Conservation (phyloP, 2,797 vertebrate species). For the Harpagifer antarcticus region DNA sequence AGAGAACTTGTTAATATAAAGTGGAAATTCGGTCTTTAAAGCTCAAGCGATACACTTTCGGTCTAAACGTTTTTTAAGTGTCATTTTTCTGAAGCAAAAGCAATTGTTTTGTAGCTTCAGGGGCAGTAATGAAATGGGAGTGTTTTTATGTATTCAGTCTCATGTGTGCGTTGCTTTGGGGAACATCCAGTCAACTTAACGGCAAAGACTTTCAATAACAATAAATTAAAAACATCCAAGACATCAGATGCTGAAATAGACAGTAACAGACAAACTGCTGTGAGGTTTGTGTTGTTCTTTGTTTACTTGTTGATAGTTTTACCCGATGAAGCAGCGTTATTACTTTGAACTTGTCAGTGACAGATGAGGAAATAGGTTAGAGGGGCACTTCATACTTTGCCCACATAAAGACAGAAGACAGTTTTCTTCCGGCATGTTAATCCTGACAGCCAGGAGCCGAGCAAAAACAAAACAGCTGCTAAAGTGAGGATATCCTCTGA, state of each 20-base stretch:
- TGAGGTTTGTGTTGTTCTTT: not conserved
- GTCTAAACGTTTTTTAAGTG: too few relatives aligned
- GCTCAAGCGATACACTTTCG: too few relatives aligned
- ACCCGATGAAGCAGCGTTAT: conserved; percentile 6
- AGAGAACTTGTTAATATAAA: too few relatives aligned
- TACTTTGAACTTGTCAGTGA: not conserved
- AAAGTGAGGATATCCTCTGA: conserved; percentile 1
- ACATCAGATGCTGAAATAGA: not conserved
- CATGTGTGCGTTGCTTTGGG: not conserved
- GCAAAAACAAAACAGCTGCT: conserved; percentile 14
- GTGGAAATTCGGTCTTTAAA: too few relatives aligned
- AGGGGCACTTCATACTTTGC: not conserved
- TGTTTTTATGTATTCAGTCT: too few relatives aligned
- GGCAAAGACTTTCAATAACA: not conserved
- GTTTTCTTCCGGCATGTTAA: conserved; percentile 24
- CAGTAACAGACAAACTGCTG: not conserved
- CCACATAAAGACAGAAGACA: conserved; percentile 12
- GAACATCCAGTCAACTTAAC: not conserved
- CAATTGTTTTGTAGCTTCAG: too few relatives aligned
- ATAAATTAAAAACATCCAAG: not conserved
- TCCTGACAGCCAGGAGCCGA: conserved; percentile 29
- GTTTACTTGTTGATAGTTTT: not conserved
- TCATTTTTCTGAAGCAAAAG: too few relatives aligned
- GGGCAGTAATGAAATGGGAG: too few relatives aligned
- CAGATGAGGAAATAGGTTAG: not conserved